These are phyloP conservation scores for Chloebia gouldiae DNA, from an alignment of 2,113 vertebrate genomes.

Conservation along the genomic window DNA sequence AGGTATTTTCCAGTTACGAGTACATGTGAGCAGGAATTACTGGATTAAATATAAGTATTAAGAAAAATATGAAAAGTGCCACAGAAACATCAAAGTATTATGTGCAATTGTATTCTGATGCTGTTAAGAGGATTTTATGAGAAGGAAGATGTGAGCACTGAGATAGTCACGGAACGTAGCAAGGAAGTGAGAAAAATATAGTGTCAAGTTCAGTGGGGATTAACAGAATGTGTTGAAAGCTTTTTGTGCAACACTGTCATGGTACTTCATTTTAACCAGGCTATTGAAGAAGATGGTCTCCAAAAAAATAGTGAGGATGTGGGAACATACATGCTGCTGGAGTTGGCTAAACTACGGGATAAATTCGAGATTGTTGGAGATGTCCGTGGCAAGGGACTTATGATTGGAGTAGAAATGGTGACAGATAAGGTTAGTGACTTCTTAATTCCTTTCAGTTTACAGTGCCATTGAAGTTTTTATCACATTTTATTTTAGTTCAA, in stretches of 20 bases:
- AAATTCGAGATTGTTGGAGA: constrained; percentile 90
- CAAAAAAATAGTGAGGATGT: constrained; percentile 82
- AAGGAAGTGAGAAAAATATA: not conserved
- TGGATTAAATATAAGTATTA: not conserved
- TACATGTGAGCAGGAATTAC: not conserved
- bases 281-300: constrained; percentile 81
- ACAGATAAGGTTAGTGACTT: constrained; percentile 83
- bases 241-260: not conserved
- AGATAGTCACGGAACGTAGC: not conserved
- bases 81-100: not conserved
- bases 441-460: not conserved
- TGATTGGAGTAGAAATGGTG: constrained; percentile 94
- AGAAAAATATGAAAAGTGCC: not conserved
- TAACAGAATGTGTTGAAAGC: not conserved
- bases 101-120: not conserved
- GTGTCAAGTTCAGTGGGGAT: not conserved
- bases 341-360: constrained; percentile 86
- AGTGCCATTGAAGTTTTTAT: not conserved
- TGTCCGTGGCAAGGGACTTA: constrained; percentile 92
- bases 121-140: not conserved
- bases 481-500: not conserved
- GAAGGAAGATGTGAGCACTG: not conserved
- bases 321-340: constrained; percentile 83
- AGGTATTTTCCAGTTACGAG: not conserved
- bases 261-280: constrained; percentile 67